phyloP scores from a whole-genome alignment of 1,140 invertebrate genomes.

The Sycobia sp. region DNA sequence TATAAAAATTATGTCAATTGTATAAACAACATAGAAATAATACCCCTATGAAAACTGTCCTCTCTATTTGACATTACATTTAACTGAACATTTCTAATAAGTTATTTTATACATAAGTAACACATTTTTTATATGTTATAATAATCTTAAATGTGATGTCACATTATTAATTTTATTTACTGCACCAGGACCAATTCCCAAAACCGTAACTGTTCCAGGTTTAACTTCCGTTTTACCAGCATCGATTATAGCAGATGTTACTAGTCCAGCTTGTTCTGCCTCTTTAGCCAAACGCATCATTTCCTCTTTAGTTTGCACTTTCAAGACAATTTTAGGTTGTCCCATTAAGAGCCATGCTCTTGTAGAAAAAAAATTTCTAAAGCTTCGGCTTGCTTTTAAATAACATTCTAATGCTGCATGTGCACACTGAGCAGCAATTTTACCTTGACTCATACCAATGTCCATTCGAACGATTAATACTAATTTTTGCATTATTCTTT shows the following conservation, averaged over 20 bases:
- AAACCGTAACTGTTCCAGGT: conserved; percentile 70
- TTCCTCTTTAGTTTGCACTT: conserved; percentile 61
- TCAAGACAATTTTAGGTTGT: conserved; percentile 78
- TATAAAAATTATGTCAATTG: background rate
- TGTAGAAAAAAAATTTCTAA: conserved; percentile 55
- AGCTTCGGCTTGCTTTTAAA: conserved; percentile 55
- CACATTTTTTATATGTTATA: conserved; percentile 54
- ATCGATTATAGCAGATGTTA: conserved; percentile 71
- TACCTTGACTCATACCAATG: conserved; percentile 81
- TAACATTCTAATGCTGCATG: conserved; percentile 78
- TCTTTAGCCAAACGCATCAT: conserved; percentile 60
- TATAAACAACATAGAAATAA: too few relatives aligned
- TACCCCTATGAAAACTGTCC: too few relatives aligned
- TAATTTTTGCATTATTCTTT: conserved; percentile 65
- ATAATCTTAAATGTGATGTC: conserved; percentile 73
- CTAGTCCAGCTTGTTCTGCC: conserved; percentile 66
- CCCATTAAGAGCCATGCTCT: conserved; percentile 71
- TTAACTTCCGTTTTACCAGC: conserved; percentile 79
- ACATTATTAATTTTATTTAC: conserved; percentile 69
- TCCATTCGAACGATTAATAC: conserved; percentile 78
- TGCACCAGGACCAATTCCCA: conserved; percentile 78
- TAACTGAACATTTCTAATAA: background rate
- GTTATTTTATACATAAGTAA: background rate
- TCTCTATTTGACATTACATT: background rate
- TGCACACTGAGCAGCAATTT: conserved; percentile 81